Conservation (phyloP, 2,888 invertebrate genomes). For the Erpobdella octoculata region DNA sequence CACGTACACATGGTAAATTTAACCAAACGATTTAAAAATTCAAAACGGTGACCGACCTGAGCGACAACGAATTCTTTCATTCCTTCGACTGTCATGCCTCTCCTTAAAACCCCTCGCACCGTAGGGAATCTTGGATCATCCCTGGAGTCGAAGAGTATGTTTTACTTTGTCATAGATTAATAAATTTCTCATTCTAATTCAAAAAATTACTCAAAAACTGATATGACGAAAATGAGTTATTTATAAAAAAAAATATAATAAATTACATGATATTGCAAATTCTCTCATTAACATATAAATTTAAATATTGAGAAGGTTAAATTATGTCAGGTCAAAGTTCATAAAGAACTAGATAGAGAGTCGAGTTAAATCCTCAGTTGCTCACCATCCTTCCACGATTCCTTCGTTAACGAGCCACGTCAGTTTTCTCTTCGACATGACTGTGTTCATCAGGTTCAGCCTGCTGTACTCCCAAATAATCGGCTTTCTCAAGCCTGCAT, state of each 20-base stretch:
- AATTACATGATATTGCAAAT: too few relatives aligned
- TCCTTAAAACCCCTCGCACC: slow-evolving; percentile 84
- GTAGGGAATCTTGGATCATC: slow-evolving; percentile 98
- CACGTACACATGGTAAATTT: too few relatives aligned
- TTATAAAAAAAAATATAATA: too few relatives aligned
- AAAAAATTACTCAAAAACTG: background rate
- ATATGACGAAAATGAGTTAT: too few relatives aligned
- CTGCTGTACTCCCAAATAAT: slow-evolving; percentile 93
- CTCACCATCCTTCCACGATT: slow-evolving; percentile 87
- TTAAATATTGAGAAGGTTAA: too few relatives aligned
- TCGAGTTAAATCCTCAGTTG: slow-evolving; percentile 29
- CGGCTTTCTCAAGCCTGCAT: slow-evolving; percentile 64
- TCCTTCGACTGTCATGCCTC: slow-evolving; percentile 95
- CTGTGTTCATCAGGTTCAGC: slow-evolving; percentile 94
- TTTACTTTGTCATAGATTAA: background rate
- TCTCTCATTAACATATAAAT: too few relatives aligned
- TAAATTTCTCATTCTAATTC: background rate
- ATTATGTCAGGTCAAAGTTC: too few relatives aligned
- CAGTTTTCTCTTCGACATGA: slow-evolving; percentile 88
- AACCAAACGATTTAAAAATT: background rate
- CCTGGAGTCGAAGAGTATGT: slow-evolving; percentile 55
- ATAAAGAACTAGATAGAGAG: too few relatives aligned
- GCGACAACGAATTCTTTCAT: slow-evolving; percentile 92
- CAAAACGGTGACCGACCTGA: slow-evolving; percentile 53
- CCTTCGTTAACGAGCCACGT: slow-evolving; percentile 95